A percentile compares a stretch with the other conserved stretches of the same genome.
Evolutionary conservation across 1,140 invertebrate genomes (phyloP).

Genomic region (Saxidomus purpurata): DNA sequence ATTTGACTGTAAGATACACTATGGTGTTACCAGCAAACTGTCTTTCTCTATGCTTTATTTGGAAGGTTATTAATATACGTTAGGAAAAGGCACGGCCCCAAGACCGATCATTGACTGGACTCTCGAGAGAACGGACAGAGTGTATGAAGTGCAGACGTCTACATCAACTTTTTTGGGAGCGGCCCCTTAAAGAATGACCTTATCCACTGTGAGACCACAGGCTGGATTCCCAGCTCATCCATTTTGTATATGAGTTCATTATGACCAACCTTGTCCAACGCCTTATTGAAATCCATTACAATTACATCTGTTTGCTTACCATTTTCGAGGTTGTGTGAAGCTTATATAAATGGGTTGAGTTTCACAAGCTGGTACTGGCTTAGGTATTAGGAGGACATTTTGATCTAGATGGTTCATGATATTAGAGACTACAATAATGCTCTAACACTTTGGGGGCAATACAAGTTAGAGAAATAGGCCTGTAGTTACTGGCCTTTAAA

Average conservation of each 20-base stretch:
- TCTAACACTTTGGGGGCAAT: too few relatives aligned
- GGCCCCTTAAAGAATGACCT: neutral
- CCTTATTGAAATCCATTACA: constrained; percentile 9
- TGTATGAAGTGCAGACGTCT: neutral
- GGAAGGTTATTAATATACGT: constrained; percentile 31
- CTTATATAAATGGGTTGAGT: constrained; percentile 6
- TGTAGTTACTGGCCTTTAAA: too few relatives aligned
- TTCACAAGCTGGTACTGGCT: too few relatives aligned
- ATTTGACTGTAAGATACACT: constrained; percentile 6
- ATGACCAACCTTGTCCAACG: neutral
- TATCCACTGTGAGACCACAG: neutral
- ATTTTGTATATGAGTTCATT: constrained; percentile 14
- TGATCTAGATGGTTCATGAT: too few relatives aligned
- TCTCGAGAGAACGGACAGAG: constrained; percentile 6
- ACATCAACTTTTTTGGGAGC: neutral
- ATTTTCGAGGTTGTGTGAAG: constrained; percentile 27
- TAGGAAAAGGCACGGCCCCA: constrained; percentile 21
- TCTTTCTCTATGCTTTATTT: constrained; percentile 19
- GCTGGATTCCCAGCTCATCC: neutral
- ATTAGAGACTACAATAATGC: too few relatives aligned
- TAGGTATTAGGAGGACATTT: too few relatives aligned
- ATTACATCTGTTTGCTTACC: constrained; percentile 17
- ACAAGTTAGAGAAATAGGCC: too few relatives aligned
- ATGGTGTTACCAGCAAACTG: constrained; percentile 41
- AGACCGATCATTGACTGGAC: constrained; percentile 1